These are phyloP conservation scores for Oenanthe melanoleuca DNA, from an alignment of 2,113 vertebrate species.

Conservation along the genomic window DNA sequence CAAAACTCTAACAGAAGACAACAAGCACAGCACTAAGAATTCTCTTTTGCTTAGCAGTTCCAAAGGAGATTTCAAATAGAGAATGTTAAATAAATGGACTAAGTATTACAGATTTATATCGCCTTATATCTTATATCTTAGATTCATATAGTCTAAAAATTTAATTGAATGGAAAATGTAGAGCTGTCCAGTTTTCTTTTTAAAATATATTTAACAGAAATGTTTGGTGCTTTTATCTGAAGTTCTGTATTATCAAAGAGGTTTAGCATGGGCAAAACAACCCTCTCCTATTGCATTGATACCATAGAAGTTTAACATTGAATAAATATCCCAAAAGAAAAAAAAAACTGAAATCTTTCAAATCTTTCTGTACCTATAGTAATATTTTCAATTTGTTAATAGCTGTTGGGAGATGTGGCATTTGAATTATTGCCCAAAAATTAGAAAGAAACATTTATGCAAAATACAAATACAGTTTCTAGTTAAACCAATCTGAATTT, in stretches of 20 bases:
- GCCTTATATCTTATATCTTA: too few species aligned
- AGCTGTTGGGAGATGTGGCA: neutral
- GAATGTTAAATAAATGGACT: neutral
- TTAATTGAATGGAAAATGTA: neutral
- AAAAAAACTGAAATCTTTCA: neutral
- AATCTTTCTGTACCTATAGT: neutral
- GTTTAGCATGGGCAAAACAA: neutral
- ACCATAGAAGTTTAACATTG: neutral
- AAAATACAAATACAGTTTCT: neutral
- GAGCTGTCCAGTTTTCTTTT: neutral
- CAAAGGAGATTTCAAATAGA: neutral
- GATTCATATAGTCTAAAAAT: neutral
- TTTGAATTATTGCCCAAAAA: neutral
- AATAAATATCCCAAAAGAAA: neutral
- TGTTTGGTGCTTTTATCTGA: neutral
- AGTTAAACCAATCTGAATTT: neutral
- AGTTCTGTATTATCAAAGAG: neutral
- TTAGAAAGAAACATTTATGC: neutral
- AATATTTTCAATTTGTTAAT: neutral
- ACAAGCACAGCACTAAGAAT: neutral
- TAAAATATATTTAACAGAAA: neutral
- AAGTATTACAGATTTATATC: neutral
- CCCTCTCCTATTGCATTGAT: fast-evolving
- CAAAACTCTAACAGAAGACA: neutral
- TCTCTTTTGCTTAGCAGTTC: fast-evolving